Percentiles rank a stretch among this genome's conserved stretches.
Conservation (phyloP, 1,140 invertebrate species). For the Leptinotarsa texana region DNA sequence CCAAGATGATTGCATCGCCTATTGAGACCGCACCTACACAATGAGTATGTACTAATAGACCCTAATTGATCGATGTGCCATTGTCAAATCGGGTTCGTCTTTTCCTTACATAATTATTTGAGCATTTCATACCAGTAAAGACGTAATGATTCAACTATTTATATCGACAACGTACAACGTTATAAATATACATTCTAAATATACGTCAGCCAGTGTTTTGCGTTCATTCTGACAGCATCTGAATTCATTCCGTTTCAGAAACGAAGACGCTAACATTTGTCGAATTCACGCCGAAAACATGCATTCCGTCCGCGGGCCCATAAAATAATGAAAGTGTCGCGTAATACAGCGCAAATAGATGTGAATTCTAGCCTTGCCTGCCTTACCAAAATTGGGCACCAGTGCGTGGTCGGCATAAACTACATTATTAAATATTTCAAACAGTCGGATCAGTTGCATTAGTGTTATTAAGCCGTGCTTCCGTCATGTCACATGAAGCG, state of each 20-base stretch:
- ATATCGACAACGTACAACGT: constrained; percentile 39
- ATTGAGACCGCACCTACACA: constrained; percentile 28
- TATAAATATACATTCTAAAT: constrained; percentile 49
- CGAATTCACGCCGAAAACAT: constrained; percentile 19
- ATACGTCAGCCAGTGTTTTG: constrained; percentile 37
- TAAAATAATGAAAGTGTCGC: constrained; percentile 37
- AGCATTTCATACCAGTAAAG: constrained; percentile 17
- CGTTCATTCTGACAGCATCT: constrained; percentile 22
- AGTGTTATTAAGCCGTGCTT: constrained; percentile 9
- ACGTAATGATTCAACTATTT: constrained; percentile 38
- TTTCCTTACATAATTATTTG: constrained; percentile 36
- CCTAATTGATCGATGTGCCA: constrained; percentile 15
- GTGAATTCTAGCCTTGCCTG: constrained; percentile 45
- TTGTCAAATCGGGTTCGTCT: constrained; percentile 23
- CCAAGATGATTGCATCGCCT: constrained; percentile 10
- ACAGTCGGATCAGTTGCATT: background rate
- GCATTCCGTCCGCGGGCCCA: constrained; percentile 13
- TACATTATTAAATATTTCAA: constrained; percentile 11
- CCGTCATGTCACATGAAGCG: constrained; percentile 28
- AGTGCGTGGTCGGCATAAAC: constrained; percentile 45
- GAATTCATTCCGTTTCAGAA: constrained; percentile 2
- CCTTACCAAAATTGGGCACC: constrained; percentile 44
- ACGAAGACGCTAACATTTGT: background rate
- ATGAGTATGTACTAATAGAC: constrained; percentile 30
- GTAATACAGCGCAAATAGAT: background rate